phyloP scores from a whole-genome alignment of 2,888 invertebrate species.

The Folsomia manolachei region DNA sequence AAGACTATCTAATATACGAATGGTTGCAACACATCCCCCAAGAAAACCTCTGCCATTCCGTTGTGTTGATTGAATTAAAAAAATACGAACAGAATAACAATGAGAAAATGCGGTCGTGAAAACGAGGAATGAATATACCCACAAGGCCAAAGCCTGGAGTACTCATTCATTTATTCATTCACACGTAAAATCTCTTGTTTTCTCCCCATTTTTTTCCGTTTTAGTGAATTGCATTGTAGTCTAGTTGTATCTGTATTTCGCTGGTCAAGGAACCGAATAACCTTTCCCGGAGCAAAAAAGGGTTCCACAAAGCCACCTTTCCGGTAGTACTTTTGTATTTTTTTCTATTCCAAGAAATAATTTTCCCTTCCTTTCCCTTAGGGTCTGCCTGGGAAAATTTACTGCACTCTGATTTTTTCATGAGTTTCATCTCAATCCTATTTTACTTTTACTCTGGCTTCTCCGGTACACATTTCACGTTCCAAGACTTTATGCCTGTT shows the following conservation, averaged over 20 bases:
- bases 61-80: neutral
- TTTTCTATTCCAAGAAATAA: neutral
- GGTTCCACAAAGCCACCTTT: too few relatives aligned
- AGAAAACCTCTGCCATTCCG: neutral
- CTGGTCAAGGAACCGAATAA: neutral
- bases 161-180: conserved; percentile 22
- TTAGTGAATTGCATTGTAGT: neutral
- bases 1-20: too few relatives aligned
- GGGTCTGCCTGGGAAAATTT: neutral
- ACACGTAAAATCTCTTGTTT: conserved; percentile 13
- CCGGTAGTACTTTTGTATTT: too few relatives aligned
- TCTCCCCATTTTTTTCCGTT: neutral
- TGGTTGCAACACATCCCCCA: neutral
- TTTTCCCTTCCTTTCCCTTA: conserved; percentile 9
- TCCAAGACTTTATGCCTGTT: neutral
- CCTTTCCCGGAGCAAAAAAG: neutral
- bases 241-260: too few relatives aligned
- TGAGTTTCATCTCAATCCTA: conserved; percentile 11
- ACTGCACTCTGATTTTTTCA: conserved; percentile 17
- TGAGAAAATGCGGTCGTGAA: neutral
- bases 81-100: neutral
- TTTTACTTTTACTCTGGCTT: too few relatives aligned
- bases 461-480: too few relatives aligned
- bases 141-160: conserved; percentile 5
- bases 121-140: conserved; percentile 11